phyloP scores from a whole-genome alignment of 2,888 invertebrate species.

The Allolobophora icterica region DNA sequence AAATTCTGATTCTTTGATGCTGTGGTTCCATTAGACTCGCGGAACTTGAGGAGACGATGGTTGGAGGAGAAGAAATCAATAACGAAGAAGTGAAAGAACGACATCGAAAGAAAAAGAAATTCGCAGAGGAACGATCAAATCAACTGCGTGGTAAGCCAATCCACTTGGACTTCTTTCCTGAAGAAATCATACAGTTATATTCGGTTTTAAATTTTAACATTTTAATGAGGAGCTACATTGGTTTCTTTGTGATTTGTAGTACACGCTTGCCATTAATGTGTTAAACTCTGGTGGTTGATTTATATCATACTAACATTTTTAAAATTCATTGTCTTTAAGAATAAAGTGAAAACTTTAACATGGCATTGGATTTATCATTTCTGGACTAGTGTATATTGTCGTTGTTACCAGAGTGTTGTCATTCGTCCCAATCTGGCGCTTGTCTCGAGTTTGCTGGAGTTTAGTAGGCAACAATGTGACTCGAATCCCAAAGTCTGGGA shows the following conservation, averaged over 20 bases:
- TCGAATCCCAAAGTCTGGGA: no score
- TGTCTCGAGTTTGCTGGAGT: no score
- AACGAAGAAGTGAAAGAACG: slow-evolving; percentile 77
- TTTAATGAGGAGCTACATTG: no score
- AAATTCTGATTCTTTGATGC: neutral
- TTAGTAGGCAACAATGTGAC: no score
- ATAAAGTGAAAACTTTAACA: neutral
- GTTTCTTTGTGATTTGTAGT: no score
- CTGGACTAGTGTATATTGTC: neutral
- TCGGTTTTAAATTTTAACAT: neutral
- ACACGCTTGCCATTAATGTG: no score
- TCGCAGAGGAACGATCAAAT: slow-evolving; percentile 71
- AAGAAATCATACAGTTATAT: neutral
- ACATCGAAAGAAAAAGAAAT: slow-evolving; percentile 73
- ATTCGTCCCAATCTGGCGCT: no score
- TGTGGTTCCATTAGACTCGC: slow-evolving; percentile 66
- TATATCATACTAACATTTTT: neutral
- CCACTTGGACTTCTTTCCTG: neutral
- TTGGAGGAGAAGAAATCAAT: slow-evolving; percentile 79
- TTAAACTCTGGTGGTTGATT: neutral
- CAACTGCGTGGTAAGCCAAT: slow-evolving; percentile 59
- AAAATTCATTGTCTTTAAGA: neutral
- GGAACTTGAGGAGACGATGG: slow-evolving; percentile 76
- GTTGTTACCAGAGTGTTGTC: neutral
- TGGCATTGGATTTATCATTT: neutral